Base-by-base conservation (phyloP, 2,888 invertebrate genomes). In the Megalurothrips usitatus region DNA sequence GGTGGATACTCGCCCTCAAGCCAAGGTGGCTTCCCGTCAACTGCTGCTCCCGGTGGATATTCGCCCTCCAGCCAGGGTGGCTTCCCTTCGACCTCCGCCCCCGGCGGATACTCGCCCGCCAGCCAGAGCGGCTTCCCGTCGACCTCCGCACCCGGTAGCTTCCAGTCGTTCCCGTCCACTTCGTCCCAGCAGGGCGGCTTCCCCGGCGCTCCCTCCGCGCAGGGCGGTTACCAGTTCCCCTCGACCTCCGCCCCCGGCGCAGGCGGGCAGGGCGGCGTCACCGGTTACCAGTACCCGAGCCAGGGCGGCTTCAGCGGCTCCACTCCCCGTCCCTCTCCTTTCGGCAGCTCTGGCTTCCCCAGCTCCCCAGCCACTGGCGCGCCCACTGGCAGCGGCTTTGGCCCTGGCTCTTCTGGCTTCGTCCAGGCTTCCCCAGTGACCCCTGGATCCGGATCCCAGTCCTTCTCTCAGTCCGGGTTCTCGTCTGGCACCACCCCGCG, bases 311-410 rank as follows among this genome's bases (percentile, higher is more conserved):
- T 75, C 68, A 26, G 23, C 9, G 68, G 23, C 68, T 26, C 68
- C 11, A 75, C 68, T 26, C 23, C 68, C 10, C 68, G 68, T 12
- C 68, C 68, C 68, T 68, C 63, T 63, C 63, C 63, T 58, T 34
- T 80, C 83, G 12, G 82, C 83, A 12, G 81, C 82, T 14, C 82
- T 83, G 75, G 84, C 84, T 75, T 84, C 83, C 80, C 85, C 85
- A 26, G 82, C 85, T 48, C 84, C 84, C 47, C 84, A 84, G 82
- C 84, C 83, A 80, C 82, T 82, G 85, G 83, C 83, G 84, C 80
- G 84, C 84, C 0, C 80, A 85, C 68, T 58, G 17, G 17, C 11
- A 19, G 19, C 26, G 26, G 68, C 68, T 75, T 26, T 26, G 12
- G 68, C 12, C 23, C 68, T 12, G 68, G 68, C 68, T 12, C 68